phyloP scores from a whole-genome alignment of 2,888 invertebrate genomes.

The Linyphia triangularis region DNA sequence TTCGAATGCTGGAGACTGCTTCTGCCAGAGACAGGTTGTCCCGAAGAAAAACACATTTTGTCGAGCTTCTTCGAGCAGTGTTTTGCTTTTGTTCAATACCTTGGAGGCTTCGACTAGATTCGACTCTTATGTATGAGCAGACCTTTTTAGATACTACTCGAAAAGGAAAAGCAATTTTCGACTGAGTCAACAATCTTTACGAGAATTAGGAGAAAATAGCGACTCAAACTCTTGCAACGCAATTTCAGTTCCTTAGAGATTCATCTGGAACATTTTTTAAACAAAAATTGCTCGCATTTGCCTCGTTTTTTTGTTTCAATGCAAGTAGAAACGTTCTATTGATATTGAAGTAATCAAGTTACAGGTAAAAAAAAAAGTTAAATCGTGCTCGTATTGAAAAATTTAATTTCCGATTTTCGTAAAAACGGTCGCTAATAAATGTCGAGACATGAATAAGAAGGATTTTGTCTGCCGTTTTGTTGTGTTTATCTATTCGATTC shows the following conservation, averaged over 20 bases:
- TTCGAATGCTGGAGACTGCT: not conserved
- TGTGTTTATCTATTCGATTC: no score
- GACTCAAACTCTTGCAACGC: not conserved
- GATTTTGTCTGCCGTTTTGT: no score
- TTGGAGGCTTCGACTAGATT: not conserved
- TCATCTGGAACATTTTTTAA: not conserved
- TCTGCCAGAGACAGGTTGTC: conserved; percentile 16
- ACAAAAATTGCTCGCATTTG: not conserved
- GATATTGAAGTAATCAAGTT: not conserved
- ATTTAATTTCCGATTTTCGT: not conserved
- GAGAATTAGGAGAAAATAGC: conserved; percentile 6
- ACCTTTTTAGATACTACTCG: not conserved
- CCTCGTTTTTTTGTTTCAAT: not conserved
- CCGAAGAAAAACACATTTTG: not conserved
- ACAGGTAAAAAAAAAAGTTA: not conserved
- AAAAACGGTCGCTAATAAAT: no score
- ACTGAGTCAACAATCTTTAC: conserved; percentile 32
- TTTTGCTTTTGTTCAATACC: conserved; percentile 5
- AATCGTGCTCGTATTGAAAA: not conserved
- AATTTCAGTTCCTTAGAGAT: not conserved
- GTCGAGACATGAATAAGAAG: no score
- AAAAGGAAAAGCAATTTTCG: not conserved
- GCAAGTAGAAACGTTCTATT: not conserved
- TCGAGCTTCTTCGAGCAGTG: not conserved
- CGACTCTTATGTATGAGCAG: not conserved